A percentile compares a stretch with the other conserved stretches of the same genome.
phyloP scores from a whole-genome alignment of 2,113 vertebrate species.

The Marcusenius ussheri region DNA sequence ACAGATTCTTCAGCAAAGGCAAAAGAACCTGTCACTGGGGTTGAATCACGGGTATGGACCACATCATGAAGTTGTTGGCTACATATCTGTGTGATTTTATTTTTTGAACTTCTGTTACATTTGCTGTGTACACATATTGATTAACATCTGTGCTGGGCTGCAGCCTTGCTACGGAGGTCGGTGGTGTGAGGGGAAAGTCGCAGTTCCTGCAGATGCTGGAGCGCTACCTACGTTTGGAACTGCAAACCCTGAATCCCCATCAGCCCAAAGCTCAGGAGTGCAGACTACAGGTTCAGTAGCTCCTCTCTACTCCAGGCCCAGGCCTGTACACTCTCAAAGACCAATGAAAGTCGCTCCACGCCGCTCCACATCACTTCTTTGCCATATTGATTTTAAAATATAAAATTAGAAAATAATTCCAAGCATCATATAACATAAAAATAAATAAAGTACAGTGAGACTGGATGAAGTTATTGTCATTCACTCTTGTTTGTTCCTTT shows the following conservation, averaged over 20 bases:
- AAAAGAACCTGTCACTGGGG: conserved; percentile 39
- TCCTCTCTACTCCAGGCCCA: neutral
- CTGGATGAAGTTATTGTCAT: neutral
- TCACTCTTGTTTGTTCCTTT: neutral
- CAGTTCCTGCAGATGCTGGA: conserved; percentile 61
- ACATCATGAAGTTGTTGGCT: conserved; percentile 40
- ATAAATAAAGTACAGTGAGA: neutral
- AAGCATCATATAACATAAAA: neutral
- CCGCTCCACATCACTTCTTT: neutral
- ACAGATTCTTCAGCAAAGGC: conserved; percentile 43
- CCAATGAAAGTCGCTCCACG: neutral
- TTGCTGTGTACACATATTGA: neutral
- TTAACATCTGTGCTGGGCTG: neutral
- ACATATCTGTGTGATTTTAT: neutral
- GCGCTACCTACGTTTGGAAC: conserved; percentile 58
- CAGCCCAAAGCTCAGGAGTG: conserved; percentile 57
- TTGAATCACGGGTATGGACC: conserved; percentile 13
- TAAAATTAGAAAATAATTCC: neutral
- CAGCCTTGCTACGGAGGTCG: conserved; percentile 36
- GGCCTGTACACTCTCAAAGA: neutral
- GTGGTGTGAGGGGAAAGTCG: conserved; percentile 54
- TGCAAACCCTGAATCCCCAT: conserved; percentile 51
- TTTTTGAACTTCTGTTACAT: neutral
- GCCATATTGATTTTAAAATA: neutral
- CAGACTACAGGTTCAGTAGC: conserved; percentile 61